phyloP scores from a whole-genome alignment of 2,797 vertebrate species.

The Antennarius maculatus region DNA sequence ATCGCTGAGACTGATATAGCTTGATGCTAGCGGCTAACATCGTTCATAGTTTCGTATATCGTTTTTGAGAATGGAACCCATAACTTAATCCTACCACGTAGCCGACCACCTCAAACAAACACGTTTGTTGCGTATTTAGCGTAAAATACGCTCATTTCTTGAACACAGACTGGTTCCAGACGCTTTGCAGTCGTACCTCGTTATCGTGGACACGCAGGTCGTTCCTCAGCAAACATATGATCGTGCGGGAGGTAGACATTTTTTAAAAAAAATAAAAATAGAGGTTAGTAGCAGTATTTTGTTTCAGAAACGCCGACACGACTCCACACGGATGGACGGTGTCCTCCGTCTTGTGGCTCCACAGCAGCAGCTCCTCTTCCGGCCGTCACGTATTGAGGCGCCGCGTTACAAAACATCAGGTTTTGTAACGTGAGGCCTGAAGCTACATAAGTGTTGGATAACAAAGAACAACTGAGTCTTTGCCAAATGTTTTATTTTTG shows the following conservation, averaged over 20 bases:
- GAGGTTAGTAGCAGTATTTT: background rate
- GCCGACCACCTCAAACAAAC: too few species aligned
- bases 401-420: constrained; percentile 56
- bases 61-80: background rate
- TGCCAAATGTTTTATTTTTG: too few species aligned
- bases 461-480: too few species aligned
- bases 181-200: constrained; percentile 70
- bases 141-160: background rate
- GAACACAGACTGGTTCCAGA: background rate
- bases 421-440: constrained; percentile 42
- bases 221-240: constrained; percentile 81
- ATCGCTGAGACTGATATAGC: background rate
- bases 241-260: constrained; percentile 68
- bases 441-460: too few species aligned
- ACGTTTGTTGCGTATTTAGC: background rate
- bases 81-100: background rate
- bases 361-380: too few species aligned
- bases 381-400: constrained; percentile 49
- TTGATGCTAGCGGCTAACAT: background rate
- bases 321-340: too few species aligned
- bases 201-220: constrained; percentile 83
- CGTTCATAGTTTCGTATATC: background rate
- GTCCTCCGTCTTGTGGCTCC: background rate
- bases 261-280: too few species aligned
- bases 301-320: background rate